Evolutionary conservation across 2,113 vertebrate genomes (phyloP).

Genomic region (Neodontobutis hainanensis): DNA sequence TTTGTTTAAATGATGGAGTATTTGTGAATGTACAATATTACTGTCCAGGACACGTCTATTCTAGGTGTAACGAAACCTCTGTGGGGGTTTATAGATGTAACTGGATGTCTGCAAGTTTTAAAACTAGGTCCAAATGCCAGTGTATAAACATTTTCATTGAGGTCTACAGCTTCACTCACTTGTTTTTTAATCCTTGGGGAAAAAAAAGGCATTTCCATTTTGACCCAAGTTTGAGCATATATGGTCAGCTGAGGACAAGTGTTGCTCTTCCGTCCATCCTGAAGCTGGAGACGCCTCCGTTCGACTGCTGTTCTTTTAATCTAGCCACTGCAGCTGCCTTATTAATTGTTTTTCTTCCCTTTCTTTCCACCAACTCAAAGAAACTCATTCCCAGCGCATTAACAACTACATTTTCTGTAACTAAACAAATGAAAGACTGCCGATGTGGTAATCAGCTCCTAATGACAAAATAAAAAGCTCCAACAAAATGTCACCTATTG

Average conservation of each 20-base stretch:
- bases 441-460: conserved; percentile 36
- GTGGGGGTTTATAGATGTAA: no score
- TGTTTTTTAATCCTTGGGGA: background rate
- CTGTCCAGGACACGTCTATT: no score
- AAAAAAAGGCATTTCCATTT: background rate
- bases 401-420: conserved; percentile 24
- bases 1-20: no score
- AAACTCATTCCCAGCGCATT: conserved; percentile 29
- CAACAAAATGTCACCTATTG: conserved; percentile 29
- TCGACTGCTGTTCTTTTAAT: conserved; percentile 15
- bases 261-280: background rate
- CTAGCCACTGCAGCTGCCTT: conserved; percentile 3
- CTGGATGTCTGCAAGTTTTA: no score
- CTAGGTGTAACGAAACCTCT: no score
- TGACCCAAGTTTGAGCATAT: background rate
- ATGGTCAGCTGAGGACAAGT: conserved; percentile 8
- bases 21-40: no score
- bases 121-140: background rate
- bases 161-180: background rate
- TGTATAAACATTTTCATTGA: background rate
- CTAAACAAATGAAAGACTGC: conserved; percentile 40
- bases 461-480: conserved; percentile 45
- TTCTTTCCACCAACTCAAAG: background rate
- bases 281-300: background rate
- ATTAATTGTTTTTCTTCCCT: conserved; percentile 22